Base-by-base conservation (phyloP, 2,797 vertebrate species). In the Sitta carolinensis region DNA sequence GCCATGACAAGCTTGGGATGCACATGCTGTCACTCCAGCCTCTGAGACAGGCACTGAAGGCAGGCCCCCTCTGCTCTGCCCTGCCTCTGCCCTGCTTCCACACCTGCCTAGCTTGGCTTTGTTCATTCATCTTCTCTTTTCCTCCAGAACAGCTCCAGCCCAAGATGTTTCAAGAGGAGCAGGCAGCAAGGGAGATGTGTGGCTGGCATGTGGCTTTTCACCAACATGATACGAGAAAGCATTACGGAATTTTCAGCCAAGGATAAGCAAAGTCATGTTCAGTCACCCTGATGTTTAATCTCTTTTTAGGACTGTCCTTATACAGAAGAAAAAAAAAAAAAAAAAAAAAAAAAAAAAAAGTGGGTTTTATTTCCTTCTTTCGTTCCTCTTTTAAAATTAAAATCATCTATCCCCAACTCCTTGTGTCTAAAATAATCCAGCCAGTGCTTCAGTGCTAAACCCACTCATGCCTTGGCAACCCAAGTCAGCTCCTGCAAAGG, bases 201-300 rank as follows among this genome's bases (percentile, higher is more conserved):
- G 8, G 36, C 47, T 64, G 68, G 58, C 55, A 10, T 7, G n/a
- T 45, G 54, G 63, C 70, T 68, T 83, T 58, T 63, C 42, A 87
- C 5, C 5, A 26, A 64, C 69, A 43, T 0, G 0, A 58, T 38
- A 78, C 0, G 0, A 40, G 66, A 89, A 75, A 75, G 51, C 59
- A 58, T 23, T 25, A 36, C 0, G 0, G 42, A 50, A 63, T 85
- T 82, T 87, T 79, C 87, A 84, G 75, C 40, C 54, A 81, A 92
- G 47, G 38, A 78, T 45, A 38, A 10, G 19, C 27, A 76, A 83
- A 81, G 15, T 59, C 63, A 73, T 27, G 58, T 84, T 75, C 43
- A 58, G 63, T 47, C 45, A 19, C 36, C 36, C 62, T 76, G 59
- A 75, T 54, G 40, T 50, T 90, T 79, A 75, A 76, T 16, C 29